A percentile compares a stretch with the other conserved stretches of the same genome.
Evolutionary conservation across 2,797 vertebrate genomes (phyloP).

Genomic region (Eutrigla gurnardus): DNA sequence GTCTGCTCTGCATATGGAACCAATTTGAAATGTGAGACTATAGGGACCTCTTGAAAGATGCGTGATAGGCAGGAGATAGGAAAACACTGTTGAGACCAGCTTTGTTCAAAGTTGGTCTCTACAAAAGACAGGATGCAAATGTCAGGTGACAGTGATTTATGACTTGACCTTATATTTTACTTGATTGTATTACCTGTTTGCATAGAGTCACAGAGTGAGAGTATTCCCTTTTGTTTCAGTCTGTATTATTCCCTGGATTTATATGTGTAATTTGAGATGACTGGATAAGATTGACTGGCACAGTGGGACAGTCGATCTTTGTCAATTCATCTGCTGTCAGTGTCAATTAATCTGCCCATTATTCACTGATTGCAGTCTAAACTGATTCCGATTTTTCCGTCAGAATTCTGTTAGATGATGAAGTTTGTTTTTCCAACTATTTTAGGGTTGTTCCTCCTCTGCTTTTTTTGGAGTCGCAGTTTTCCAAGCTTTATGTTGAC

Average conservation of each 20-base stretch:
- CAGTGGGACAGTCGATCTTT: too few species aligned
- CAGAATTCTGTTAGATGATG: too few species aligned
- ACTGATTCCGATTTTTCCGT: too few species aligned
- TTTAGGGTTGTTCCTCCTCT: too few species aligned
- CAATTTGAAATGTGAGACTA: constrained; percentile 74
- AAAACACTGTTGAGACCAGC: constrained; percentile 30
- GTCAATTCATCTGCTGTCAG: too few species aligned
- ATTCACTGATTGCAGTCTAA: too few species aligned
- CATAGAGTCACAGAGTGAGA: neutral
- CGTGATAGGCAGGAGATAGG: constrained; percentile 26
- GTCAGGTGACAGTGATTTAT: neutral
- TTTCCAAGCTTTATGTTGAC: too few species aligned
- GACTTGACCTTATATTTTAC: neutral
- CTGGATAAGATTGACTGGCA: neutral
- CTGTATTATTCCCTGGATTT: neutral
- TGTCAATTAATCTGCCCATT: neutral
- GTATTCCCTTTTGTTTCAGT: neutral
- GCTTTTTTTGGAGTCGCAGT: too few species aligned
- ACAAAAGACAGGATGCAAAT: constrained; percentile 22
- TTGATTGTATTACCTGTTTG: neutral
- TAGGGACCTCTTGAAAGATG: constrained; percentile 46
- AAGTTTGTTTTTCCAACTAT: too few species aligned
- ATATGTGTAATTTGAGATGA: neutral
- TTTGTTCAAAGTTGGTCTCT: constrained; percentile 9
- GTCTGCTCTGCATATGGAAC: constrained; percentile 71